These are phyloP conservation scores for Micronycteris hirsuta DNA, from an alignment of 2,113 vertebrate genomes.

Conservation along the genomic window DNA sequence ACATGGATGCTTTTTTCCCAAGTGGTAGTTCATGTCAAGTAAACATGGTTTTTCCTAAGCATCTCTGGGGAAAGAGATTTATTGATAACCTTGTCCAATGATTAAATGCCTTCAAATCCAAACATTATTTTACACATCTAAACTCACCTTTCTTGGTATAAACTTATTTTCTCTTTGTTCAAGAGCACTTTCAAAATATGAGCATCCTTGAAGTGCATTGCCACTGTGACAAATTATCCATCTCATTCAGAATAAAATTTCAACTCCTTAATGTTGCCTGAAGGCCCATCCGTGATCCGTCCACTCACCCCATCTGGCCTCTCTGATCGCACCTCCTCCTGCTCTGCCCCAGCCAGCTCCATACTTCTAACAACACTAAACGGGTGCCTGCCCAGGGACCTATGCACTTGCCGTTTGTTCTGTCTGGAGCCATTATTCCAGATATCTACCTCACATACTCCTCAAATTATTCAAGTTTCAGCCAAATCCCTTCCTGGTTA, in stretches of 20 bases:
- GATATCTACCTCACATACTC: neutral
- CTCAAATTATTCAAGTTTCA: neutral
- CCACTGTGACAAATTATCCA: neutral
- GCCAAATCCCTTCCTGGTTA: neutral
- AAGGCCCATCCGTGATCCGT: neutral
- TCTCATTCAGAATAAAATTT: neutral
- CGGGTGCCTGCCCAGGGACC: neutral
- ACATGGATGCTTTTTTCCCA: neutral
- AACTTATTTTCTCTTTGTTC: neutral
- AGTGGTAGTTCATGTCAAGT: neutral
- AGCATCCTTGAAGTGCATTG: neutral
- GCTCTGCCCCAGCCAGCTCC: neutral
- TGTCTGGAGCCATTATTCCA: neutral
- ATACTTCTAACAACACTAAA: neutral
- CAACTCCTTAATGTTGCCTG: neutral
- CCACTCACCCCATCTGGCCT: neutral
- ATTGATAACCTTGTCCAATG: neutral
- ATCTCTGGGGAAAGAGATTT: neutral
- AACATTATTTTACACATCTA: neutral
- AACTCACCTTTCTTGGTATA: neutral
- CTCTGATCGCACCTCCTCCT: neutral
- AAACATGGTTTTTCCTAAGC: slow-evolving; percentile 19
- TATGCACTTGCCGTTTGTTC: neutral
- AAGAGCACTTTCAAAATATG: neutral
- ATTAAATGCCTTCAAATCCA: slow-evolving; percentile 31